These are phyloP conservation scores for Solenopsis invicta DNA, from an alignment of 1,140 invertebrate genomes.

Conservation along the genomic window DNA sequence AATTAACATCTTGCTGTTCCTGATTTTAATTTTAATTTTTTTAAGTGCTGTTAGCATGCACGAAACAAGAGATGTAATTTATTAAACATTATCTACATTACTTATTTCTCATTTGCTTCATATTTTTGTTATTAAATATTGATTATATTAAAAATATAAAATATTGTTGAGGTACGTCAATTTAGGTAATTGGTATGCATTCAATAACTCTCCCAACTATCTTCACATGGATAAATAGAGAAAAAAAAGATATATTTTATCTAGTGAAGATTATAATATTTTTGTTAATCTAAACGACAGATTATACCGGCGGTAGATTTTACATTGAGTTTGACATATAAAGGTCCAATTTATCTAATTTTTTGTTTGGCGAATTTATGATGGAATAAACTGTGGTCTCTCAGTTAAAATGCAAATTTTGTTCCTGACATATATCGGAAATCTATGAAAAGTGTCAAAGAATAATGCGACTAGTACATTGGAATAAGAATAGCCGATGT, in stretches of 20 bases:
- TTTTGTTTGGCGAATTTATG: slow-evolving; percentile 21
- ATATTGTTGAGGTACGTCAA: no score
- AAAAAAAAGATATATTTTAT: background rate
- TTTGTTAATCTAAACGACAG: background rate
- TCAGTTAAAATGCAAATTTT: slow-evolving; percentile 33
- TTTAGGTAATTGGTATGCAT: no score
- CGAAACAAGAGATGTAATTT: no score
- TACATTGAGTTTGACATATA: background rate
- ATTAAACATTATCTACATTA: no score
- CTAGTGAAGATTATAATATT: background rate
- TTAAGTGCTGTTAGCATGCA: no score
- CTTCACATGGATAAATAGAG: background rate
- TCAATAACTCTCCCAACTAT: no score
- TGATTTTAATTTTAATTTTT: no score
- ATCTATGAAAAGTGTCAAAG: slow-evolving; percentile 19
- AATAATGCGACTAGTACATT: slow-evolving; percentile 24
- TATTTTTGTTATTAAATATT: no score
- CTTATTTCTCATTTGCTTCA: no score
- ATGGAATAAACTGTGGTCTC: slow-evolving; percentile 13
- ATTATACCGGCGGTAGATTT: background rate
- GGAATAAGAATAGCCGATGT: slow-evolving; percentile 24
- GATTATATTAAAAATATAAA: no score
- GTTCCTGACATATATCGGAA: slow-evolving; percentile 22
- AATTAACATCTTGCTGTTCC: no score
- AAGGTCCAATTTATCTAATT: background rate